phyloP scores from a whole-genome alignment of 2,113 vertebrate genomes.

The Boulengeromyrus knoepffleri region DNA sequence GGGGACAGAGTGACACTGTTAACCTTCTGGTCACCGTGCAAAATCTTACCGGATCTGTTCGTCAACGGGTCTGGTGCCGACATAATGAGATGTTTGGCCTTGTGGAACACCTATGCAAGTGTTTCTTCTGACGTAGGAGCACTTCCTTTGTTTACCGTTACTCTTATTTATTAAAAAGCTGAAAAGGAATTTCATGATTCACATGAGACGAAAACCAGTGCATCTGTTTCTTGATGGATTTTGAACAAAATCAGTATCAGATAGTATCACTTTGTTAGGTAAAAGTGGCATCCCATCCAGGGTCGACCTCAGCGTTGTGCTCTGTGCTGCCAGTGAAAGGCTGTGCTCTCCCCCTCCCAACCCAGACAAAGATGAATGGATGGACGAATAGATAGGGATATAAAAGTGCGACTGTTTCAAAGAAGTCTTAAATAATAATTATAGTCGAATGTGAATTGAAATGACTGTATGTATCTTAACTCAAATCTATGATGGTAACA shows the following conservation, averaged over 20 bases:
- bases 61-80: background rate
- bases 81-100: background rate
- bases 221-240: background rate
- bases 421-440: background rate
- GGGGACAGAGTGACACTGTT: conserved; percentile 12
- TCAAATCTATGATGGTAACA: background rate
- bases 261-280: background rate
- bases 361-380: background rate
- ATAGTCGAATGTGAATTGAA: background rate
- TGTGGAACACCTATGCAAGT: background rate
- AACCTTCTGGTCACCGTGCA: background rate
- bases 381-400: background rate
- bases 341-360: background rate
- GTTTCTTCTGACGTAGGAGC: background rate
- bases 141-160: background rate
- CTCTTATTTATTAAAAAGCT: background rate
- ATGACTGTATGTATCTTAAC: background rate
- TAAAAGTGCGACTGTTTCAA: background rate
- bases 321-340: background rate
- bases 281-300: background rate
- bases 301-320: background rate
- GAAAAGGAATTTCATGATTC: background rate
- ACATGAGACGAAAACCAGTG: background rate
- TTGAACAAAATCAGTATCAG: background rate
- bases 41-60: background rate